A percentile compares a stretch with the other conserved stretches of the same genome.
phyloP scores from a whole-genome alignment of 2,113 vertebrate species.

The Corapipo altera region DNA sequence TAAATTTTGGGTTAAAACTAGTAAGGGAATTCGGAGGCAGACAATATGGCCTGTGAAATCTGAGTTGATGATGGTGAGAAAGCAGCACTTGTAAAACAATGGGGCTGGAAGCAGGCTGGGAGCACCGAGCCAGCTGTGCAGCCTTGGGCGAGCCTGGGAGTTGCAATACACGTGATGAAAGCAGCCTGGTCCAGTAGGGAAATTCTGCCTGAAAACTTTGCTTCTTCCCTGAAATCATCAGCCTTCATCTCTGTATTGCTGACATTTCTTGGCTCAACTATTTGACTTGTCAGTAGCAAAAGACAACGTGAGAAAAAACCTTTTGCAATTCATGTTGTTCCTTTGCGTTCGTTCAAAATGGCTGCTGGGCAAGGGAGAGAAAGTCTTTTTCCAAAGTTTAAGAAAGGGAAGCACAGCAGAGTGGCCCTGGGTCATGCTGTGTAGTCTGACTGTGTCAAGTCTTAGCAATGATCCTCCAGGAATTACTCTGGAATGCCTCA shows the following conservation, averaged over 20 bases:
- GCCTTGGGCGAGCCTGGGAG: conserved; percentile 23
- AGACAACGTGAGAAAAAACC: conserved; percentile 41
- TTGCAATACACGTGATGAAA: not conserved
- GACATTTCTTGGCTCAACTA: not conserved
- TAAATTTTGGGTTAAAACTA: conserved; percentile 32
- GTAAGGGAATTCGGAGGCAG: conserved; percentile 28
- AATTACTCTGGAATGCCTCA: conserved; percentile 6
- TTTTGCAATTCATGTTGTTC: conserved; percentile 43
- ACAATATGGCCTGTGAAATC: conserved; percentile 34
- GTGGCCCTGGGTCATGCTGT: not conserved
- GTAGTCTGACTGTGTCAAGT: not conserved
- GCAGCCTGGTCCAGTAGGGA: conserved; percentile 7
- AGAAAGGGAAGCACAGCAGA: not conserved
- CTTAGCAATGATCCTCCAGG: not conserved
- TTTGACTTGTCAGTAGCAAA: conserved; percentile 43
- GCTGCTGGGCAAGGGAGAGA: not conserved
- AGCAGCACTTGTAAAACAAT: conserved; percentile 30
- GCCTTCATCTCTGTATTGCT: conserved; percentile 1
- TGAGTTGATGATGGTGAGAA: not conserved
- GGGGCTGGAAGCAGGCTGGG: not conserved
- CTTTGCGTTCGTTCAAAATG: not conserved
- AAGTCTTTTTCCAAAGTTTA: not conserved
- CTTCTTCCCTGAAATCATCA: not conserved
- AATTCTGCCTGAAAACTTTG: not conserved
- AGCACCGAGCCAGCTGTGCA: not conserved